These are phyloP conservation scores for Caenorhabditis auriculariae DNA, from an alignment of 2,888 invertebrate genomes.

Conservation along the genomic window DNA sequence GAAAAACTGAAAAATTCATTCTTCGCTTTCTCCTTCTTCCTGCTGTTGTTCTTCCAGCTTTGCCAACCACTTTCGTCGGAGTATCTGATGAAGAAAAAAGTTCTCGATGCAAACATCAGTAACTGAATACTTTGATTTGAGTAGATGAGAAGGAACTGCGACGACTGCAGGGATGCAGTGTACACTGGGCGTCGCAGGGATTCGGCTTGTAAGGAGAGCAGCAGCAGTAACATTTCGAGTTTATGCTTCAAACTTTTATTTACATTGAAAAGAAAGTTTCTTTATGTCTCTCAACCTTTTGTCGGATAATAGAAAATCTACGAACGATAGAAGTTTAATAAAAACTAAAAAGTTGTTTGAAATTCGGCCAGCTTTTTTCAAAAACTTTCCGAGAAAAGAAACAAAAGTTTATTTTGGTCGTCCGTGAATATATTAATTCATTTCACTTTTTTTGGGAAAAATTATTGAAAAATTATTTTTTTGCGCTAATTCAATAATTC, in stretches of 20 bases:
- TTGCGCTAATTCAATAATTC: background rate
- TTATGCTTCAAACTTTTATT: conserved; percentile 39
- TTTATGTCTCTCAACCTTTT: no score
- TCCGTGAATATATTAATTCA: no score
- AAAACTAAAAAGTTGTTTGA: no score
- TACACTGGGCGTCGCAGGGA: conserved; percentile 55
- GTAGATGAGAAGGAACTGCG: conserved; percentile 38
- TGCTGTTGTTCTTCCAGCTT: conserved; percentile 25
- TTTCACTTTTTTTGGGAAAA: no score
- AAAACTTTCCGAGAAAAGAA: no score
- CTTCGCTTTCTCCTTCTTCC: conserved; percentile 3
- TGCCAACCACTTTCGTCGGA: conserved; percentile 40
- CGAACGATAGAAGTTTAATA: no score
- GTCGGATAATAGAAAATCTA: no score
- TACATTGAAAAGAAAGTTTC: no score
- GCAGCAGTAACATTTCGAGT: conserved; percentile 54
- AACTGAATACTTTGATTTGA: conserved; percentile 31
- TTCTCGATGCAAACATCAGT: background rate
- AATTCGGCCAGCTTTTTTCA: no score
- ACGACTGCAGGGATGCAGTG: conserved; percentile 41
- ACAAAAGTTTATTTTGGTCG: no score
- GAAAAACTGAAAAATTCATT: background rate
- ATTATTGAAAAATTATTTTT: background rate
- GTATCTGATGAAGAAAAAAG: conserved; percentile 8
- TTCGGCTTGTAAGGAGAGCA: conserved; percentile 56